Conservation (phyloP, 2,888 invertebrate species). For the Mesoligia furuncula region DNA sequence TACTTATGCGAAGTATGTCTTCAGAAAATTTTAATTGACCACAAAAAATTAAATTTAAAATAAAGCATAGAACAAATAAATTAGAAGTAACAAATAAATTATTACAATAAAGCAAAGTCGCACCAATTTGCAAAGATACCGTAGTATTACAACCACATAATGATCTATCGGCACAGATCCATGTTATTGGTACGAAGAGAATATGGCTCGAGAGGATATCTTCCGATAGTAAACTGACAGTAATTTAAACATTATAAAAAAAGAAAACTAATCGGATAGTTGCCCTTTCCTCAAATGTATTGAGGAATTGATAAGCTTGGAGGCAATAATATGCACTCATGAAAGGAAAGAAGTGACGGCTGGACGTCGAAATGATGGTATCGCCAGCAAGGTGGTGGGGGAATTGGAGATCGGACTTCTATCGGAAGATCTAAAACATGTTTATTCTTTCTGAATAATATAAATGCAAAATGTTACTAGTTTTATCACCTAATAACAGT, state of each 20-base stretch:
- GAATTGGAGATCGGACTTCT: slow-evolving; percentile 24
- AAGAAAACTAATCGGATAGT: not conserved
- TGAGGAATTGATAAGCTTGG: not conserved
- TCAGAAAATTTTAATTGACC: slow-evolving; percentile 23
- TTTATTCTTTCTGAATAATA: slow-evolving; percentile 23
- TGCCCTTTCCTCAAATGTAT: not conserved
- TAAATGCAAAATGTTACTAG: slow-evolving; percentile 46
- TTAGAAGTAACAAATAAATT: slow-evolving; percentile 34
- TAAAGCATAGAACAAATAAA: slow-evolving; percentile 31
- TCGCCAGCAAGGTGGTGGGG: slow-evolving; percentile 10
- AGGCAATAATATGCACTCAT: slow-evolving; percentile 15
- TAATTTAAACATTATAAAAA: not conserved
- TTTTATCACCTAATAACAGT: slow-evolving; percentile 52
- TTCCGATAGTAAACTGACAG: slow-evolving; percentile 50
- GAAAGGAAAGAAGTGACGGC: not conserved
- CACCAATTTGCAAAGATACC: slow-evolving; percentile 46
- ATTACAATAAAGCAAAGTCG: slow-evolving; percentile 37
- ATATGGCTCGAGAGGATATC: slow-evolving; percentile 28
- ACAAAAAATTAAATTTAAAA: slow-evolving; percentile 26
- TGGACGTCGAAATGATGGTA: not conserved
- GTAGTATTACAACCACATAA: slow-evolving; percentile 28
- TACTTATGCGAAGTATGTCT: slow-evolving; percentile 23
- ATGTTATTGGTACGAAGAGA: slow-evolving; percentile 27
- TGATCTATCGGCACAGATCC: slow-evolving; percentile 31
- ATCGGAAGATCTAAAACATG: slow-evolving; percentile 47